Evolutionary conservation across 2,113 vertebrate species (phyloP).

Genomic region (Syrrhaptes paradoxus): DNA sequence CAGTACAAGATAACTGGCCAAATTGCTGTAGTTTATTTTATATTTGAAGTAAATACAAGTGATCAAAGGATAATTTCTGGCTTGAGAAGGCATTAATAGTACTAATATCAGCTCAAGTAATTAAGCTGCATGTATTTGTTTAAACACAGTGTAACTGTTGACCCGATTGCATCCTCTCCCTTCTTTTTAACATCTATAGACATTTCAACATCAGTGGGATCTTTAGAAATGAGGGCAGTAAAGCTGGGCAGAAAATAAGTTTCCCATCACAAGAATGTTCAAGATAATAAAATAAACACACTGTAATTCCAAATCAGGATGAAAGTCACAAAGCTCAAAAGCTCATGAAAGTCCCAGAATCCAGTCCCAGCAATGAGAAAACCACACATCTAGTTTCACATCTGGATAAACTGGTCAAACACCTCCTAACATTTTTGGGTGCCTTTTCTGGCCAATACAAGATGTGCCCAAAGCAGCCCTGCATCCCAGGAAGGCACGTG

Average conservation of each 20-base stretch:
- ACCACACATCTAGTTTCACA: neutral
- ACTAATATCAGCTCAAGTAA: neutral
- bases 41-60: neutral
- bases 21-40: neutral
- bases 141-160: neutral
- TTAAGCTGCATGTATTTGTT: neutral
- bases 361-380: neutral
- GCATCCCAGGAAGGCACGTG: neutral
- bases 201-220: fast-evolving
- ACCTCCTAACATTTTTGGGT: neutral
- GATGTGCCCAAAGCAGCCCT: neutral
- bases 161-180: neutral
- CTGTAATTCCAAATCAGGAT: neutral
- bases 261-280: neutral
- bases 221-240: neutral
- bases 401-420: neutral
- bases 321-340: neutral
- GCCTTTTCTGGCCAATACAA: fast-evolving
- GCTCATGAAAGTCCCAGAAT: neutral
- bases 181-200: neutral
- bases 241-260: neutral
- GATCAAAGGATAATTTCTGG: constrained; percentile 22
- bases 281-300: neutral
- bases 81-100: constrained; percentile 3
- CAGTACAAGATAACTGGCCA: neutral